phyloP scores from a whole-genome alignment of 1,140 invertebrate genomes.

The Leptoteleia sp. region DNA sequence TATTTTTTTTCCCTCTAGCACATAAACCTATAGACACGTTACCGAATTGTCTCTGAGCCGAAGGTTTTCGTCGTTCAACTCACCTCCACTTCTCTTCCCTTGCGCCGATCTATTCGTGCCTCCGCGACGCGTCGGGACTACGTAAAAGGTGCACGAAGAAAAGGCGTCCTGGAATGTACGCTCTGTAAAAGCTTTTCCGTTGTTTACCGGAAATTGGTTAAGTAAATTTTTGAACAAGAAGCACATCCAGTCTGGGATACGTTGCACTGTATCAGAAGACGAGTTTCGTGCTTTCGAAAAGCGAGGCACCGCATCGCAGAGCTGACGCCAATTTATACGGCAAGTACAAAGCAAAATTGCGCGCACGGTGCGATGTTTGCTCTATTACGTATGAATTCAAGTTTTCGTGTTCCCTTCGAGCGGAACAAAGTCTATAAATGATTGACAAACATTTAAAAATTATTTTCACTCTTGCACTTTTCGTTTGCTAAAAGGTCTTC shows the following conservation, averaged over 20 bases:
- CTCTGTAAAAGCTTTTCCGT: conserved; percentile 50
- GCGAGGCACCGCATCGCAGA: conserved; percentile 11
- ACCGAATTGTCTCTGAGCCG: background rate
- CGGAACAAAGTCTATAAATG: conserved; percentile 43
- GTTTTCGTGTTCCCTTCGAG: conserved; percentile 43
- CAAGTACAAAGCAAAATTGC: conserved; percentile 40
- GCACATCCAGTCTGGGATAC: conserved; percentile 13
- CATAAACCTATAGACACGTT: background rate
- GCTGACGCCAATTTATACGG: conserved; percentile 34
- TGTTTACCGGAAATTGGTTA: conserved; percentile 63
- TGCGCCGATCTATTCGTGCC: conserved; percentile 38
- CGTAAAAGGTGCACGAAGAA: conserved; percentile 47
- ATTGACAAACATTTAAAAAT: conserved; percentile 44
- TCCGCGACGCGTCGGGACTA: conserved; percentile 43
- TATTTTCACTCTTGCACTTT: background rate
- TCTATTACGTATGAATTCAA: conserved; percentile 45
- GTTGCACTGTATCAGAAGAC: conserved; percentile 44
- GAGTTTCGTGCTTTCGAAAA: conserved; percentile 39
- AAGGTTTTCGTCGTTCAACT: conserved; percentile 6
- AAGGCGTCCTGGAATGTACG: conserved; percentile 31
- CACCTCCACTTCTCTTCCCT: background rate
- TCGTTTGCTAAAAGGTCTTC: background rate
- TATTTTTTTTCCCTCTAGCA: background rate
- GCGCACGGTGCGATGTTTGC: conserved; percentile 25
- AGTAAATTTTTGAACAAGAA: conserved; percentile 63